phyloP scores from a whole-genome alignment of 2,797 vertebrate genomes.

The Huso huso region DNA sequence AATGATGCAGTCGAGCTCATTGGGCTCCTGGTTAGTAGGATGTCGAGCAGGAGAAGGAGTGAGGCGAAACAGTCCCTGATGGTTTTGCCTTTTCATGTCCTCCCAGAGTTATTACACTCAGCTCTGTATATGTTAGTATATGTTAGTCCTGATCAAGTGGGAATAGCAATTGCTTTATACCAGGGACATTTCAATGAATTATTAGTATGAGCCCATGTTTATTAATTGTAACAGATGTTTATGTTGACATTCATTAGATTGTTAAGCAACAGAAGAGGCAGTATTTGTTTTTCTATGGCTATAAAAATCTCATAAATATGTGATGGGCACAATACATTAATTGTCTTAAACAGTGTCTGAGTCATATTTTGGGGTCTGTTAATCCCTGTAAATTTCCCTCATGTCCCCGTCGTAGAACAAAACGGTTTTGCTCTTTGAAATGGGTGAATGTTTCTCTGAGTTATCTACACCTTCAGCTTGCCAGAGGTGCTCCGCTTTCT shows the following conservation, averaged over 20 bases:
- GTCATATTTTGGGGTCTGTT: constrained; percentile 3
- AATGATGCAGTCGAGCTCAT: no score
- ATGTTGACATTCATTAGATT: not conserved
- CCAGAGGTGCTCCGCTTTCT: constrained; percentile 32
- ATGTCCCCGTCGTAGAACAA: not conserved
- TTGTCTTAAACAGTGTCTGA: constrained; percentile 8
- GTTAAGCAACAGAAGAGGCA: not conserved
- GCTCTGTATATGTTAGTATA: no score
- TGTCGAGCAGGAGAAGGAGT: no score
- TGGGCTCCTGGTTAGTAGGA: no score
- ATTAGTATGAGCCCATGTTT: constrained; percentile 2
- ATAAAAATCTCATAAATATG: not conserved
- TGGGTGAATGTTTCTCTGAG: constrained; percentile 22
- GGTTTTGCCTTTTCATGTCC: no score
- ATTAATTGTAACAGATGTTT: not conserved
- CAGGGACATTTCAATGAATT: not conserved
- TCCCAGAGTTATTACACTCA: no score
- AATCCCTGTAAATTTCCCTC: constrained; percentile 2
- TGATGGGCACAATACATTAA: not conserved
- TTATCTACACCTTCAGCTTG: constrained; percentile 40
- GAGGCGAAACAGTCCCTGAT: no score
- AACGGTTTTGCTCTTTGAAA: constrained; percentile 22
- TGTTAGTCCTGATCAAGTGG: no score
- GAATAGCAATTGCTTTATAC: no score
- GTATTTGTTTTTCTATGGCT: not conserved